phyloP scores from a whole-genome alignment of 2,113 vertebrate species.

The Pyxicephalus adspersus region DNA sequence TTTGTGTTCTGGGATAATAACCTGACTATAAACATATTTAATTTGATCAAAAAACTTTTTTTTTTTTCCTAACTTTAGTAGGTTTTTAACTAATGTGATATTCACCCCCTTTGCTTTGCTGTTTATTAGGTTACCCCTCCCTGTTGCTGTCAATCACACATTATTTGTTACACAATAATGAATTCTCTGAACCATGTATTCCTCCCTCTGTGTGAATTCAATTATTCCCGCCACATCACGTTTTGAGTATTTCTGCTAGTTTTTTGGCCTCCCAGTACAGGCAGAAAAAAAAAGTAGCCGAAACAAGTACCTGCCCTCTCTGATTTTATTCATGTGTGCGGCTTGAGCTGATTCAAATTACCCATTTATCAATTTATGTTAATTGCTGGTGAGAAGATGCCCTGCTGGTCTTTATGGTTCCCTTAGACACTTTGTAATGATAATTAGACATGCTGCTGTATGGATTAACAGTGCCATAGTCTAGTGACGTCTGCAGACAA shows the following conservation, averaged over 20 bases:
- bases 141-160: slow-evolving; percentile 64
- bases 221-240: slow-evolving; percentile 57
- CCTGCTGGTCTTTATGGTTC: slow-evolving; percentile 84
- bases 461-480: slow-evolving; percentile 81
- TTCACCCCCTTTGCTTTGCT: neutral
- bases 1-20: neutral
- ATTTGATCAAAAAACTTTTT: slow-evolving; percentile 33
- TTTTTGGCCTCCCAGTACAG: slow-evolving; percentile 66
- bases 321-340: slow-evolving; percentile 79
- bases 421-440: slow-evolving; percentile 87
- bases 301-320: slow-evolving; percentile 71
- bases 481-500: slow-evolving; percentile 78
- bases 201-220: slow-evolving; percentile 66
- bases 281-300: slow-evolving; percentile 67
- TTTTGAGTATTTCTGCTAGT: slow-evolving; percentile 67
- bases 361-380: slow-evolving; percentile 91
- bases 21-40: slow-evolving; percentile 32
- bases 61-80: neutral
- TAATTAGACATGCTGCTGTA: slow-evolving; percentile 88
- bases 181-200: slow-evolving; percentile 65
- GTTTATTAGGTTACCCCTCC: slow-evolving; percentile 31
- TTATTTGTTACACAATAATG: slow-evolving; percentile 69
- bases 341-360: slow-evolving; percentile 80
- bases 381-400: slow-evolving; percentile 90
- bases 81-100: too few species aligned